Base-by-base conservation (phyloP, 2,113 vertebrate species). In the Macquaria australasica region DNA sequence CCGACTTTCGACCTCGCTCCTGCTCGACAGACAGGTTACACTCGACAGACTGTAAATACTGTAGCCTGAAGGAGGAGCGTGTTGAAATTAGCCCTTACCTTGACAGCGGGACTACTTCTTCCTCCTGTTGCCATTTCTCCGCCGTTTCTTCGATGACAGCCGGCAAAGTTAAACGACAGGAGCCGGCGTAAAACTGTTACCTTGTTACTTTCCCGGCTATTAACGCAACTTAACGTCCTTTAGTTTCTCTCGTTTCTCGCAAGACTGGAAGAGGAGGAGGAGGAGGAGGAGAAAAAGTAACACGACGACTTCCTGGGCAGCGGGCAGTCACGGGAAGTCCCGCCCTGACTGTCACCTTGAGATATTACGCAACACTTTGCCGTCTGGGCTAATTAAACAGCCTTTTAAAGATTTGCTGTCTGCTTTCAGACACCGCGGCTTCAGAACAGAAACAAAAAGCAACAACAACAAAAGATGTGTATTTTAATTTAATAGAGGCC, bases 231-330 rank as follows among this genome's bases (percentile, higher is more conserved):
- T 81, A 1, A 12, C 50, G 15, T 8, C 25, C 5, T 23, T 14
- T 66, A 87, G 25, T 86, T 79, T 39, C 18, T 63, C 45, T 51
- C 2, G 73, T 73, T 88, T 84, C 31, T 84, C 51, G 11, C 68
- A 51, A 67, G 67, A 62, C 77, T 72, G 71, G 55, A 50, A 43
- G 55, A 62, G 5, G 25, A 66, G 74, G 56, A 62, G 5, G 25
- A 66, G 74, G 56, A 71, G 60, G 69, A 71, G 58, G 37, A 69
- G 50, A 37, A 72, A 72, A 88, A 92, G 88, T 86, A 89, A 86
- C 82, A 82, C 85, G 91, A 86, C 90, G 55, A 88, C 90, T 95
- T 95, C 94, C 94, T 86, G 89, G 72, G 66, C 77, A 76, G 63
- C 25, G 37, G 41, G 16, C 71, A 34, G 50, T 34, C 1, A 69